phyloP scores from a whole-genome alignment of 1,140 invertebrate species.

The Eulimnadia texana region DNA sequence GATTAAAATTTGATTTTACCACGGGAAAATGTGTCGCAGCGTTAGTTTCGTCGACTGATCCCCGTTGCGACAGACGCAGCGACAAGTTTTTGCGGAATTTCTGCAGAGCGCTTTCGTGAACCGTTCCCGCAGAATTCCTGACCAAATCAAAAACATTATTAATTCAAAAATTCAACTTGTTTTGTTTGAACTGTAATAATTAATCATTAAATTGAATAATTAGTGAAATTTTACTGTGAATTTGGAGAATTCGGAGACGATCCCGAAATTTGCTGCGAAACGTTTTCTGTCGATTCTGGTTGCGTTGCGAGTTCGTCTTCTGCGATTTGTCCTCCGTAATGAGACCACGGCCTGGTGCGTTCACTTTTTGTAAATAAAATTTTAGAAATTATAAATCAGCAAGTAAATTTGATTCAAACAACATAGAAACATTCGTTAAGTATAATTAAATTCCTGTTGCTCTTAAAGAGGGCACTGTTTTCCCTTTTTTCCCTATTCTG shows the following conservation, averaged over 20 bases:
- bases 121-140: not conserved
- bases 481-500: too few relatives aligned
- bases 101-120: slow-evolving; percentile 39
- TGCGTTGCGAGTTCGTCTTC: not conserved
- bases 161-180: not conserved
- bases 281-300: not conserved
- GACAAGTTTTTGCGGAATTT: slow-evolving; percentile 56
- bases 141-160: slow-evolving; percentile 1
- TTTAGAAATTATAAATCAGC: not conserved
- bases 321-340: not conserved
- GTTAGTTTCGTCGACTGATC: not conserved
- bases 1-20: too few relatives aligned
- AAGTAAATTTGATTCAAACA: not conserved
- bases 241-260: too few relatives aligned
- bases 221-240: too few relatives aligned
- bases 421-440: too few relatives aligned
- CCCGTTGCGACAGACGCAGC: slow-evolving; percentile 31
- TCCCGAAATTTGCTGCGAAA: too few relatives aligned
- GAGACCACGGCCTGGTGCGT: slow-evolving; percentile 1
- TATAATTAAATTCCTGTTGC: too few relatives aligned
- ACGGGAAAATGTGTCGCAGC: not conserved
- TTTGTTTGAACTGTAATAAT: not conserved
- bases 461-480: too few relatives aligned
- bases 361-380: not conserved
- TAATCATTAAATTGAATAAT: too few relatives aligned